These are phyloP conservation scores for Naso thynnoides DNA, from an alignment of 2,797 vertebrate species.

Conservation along the genomic window DNA sequence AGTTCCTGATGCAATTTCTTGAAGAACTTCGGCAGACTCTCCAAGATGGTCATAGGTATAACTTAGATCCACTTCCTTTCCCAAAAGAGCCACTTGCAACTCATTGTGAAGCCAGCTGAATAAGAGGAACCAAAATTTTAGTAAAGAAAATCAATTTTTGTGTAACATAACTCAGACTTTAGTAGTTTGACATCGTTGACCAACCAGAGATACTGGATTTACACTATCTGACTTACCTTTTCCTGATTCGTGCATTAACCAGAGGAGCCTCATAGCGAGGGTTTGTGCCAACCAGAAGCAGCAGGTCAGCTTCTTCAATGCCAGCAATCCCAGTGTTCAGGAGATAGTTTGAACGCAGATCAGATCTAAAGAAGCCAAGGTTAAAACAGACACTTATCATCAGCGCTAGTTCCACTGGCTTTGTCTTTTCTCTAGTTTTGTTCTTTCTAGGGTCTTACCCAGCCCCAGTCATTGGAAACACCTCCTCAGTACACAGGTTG, in stretches of 20 bases:
- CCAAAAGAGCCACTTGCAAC: slow-evolving; percentile 89
- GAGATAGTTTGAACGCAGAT: slow-evolving; percentile 92
- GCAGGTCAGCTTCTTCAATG: slow-evolving; percentile 90
- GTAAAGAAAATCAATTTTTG: neutral
- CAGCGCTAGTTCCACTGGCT: neutral
- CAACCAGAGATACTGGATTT: neutral
- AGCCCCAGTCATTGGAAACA: slow-evolving; percentile 84
- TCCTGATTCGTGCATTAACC: slow-evolving; percentile 91
- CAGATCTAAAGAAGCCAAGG: slow-evolving; percentile 80
- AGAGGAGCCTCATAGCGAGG: slow-evolving; percentile 92
- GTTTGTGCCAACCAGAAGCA: slow-evolving; percentile 92
- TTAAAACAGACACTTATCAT: slow-evolving; percentile 7
- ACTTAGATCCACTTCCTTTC: slow-evolving; percentile 89
- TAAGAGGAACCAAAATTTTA: slow-evolving; percentile 25
- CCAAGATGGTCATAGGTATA: slow-evolving; percentile 91
- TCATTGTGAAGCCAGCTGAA: slow-evolving; percentile 95
- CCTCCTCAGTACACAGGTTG: slow-evolving; percentile 89
- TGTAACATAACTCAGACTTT: slow-evolving; percentile 1
- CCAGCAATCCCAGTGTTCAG: slow-evolving; percentile 91
- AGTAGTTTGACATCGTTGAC: neutral
- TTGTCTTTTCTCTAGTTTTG: neutral
- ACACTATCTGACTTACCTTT: slow-evolving; percentile 79
- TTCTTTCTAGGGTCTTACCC: slow-evolving; percentile 50
- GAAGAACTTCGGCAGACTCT: slow-evolving; percentile 88
- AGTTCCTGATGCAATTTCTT: slow-evolving; percentile 87